Evolutionary conservation across 2,888 invertebrate species (phyloP).

Genomic region (Molanna angustata): DNA sequence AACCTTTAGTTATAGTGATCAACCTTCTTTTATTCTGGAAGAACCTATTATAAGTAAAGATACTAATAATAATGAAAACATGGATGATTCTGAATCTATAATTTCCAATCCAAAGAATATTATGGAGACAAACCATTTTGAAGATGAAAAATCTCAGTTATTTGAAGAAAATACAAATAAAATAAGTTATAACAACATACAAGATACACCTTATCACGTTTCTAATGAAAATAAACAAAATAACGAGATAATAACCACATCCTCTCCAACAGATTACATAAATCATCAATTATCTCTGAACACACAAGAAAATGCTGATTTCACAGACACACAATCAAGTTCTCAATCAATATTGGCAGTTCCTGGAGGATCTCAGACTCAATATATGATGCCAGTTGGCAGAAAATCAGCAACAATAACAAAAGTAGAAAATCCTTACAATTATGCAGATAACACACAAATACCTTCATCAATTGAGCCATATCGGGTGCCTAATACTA

Average conservation of each 20-base stretch:
- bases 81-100: neutral
- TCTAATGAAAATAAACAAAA: constrained; percentile 1
- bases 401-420: constrained; percentile 49
- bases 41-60: constrained; percentile 1
- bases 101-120: neutral
- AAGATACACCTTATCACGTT: neutral
- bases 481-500: constrained; percentile 42
- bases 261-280: constrained; percentile 15
- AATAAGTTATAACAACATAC: constrained; percentile 41
- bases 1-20: constrained; percentile 3
- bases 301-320: constrained; percentile 25
- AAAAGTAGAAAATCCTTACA: constrained; percentile 46
- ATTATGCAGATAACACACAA: constrained; percentile 18
- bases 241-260: constrained; percentile 13
- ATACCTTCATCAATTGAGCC: constrained; percentile 24
- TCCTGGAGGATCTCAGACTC: constrained; percentile 56
- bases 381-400: constrained; percentile 33
- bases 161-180: constrained; percentile 38
- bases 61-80: neutral
- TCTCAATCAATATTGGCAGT: constrained; percentile 60
- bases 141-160: too few relatives aligned
- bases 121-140: constrained; percentile 44
- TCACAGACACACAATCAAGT: constrained; percentile 16
- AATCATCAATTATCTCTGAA: constrained; percentile 17
- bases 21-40: neutral